Evolutionary conservation across 2,888 invertebrate species (phyloP).

Genomic region (Trissoscelio sp.): DNA sequence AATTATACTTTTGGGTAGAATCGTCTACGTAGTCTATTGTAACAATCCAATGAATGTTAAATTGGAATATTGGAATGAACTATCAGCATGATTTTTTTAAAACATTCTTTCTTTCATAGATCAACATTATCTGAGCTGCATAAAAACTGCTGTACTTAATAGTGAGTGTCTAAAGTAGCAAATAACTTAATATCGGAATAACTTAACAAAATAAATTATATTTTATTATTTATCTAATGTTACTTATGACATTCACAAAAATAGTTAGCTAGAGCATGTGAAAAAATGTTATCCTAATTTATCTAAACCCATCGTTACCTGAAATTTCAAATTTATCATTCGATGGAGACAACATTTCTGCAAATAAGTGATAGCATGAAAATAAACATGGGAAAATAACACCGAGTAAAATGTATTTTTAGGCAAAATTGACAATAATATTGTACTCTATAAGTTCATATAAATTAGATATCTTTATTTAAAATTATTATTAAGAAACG

Average conservation of each 20-base stretch:
- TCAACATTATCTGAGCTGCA: constrained; percentile 1
- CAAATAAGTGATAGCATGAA: constrained; percentile 67
- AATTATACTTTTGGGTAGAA: too few relatives aligned
- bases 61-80: too few relatives aligned
- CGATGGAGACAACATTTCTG: constrained; percentile 73
- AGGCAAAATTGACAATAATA: constrained; percentile 26
- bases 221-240: neutral
- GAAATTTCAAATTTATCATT: constrained; percentile 46
- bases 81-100: too few relatives aligned
- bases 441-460: constrained; percentile 4
- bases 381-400: constrained; percentile 32
- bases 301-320: constrained; percentile 55
- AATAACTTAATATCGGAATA: neutral
- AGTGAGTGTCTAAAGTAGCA: constrained; percentile 3
- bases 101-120: constrained; percentile 25
- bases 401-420: constrained; percentile 14
- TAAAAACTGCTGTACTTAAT: constrained; percentile 43
- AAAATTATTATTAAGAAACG: neutral
- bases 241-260: constrained; percentile 1
- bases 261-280: constrained; percentile 25
- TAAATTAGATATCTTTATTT: constrained; percentile 27
- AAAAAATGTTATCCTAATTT: constrained; percentile 37
- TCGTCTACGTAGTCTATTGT: too few relatives aligned
- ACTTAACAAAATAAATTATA: constrained; percentile 2
- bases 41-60: too few relatives aligned